These are phyloP conservation scores for Dryocosmus kuriphilus DNA, from an alignment of 2,888 invertebrate species.

Conservation along the genomic window DNA sequence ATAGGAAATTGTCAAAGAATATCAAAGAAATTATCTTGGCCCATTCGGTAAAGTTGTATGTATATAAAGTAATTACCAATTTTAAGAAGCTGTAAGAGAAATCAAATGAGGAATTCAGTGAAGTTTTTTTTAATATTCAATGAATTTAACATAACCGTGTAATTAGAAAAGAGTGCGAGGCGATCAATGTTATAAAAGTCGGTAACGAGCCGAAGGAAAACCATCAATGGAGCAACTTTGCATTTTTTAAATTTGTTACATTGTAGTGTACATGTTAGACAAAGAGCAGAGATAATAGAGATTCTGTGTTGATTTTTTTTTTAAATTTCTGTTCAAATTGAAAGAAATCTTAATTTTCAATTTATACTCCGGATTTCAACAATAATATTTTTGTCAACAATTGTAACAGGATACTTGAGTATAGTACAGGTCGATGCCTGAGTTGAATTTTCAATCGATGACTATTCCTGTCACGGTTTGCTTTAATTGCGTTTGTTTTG, in stretches of 20 bases:
- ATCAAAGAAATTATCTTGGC: not conserved
- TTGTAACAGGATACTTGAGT: not conserved
- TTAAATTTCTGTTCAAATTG: too few relatives aligned
- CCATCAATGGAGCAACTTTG: conserved; percentile 20
- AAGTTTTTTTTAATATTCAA: conserved; percentile 19
- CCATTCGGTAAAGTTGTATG: not conserved
- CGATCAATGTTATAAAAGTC: conserved; percentile 18
- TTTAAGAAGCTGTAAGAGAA: not conserved
- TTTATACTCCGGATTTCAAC: not conserved
- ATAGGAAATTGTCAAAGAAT: not conserved
- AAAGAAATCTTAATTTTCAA: not conserved
- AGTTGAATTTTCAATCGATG: conserved; percentile 42
- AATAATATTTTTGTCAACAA: not conserved
- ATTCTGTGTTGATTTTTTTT: too few relatives aligned
- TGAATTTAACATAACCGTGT: conserved; percentile 8
- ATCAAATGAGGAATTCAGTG: not conserved
- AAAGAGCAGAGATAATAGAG: too few relatives aligned
- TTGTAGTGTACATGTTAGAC: not conserved
- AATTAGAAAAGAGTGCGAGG: conserved; percentile 2
- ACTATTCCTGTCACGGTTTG: conserved; percentile 59
- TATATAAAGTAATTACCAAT: not conserved
- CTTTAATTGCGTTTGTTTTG: conserved; percentile 62
- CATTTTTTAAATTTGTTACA: conserved; percentile 15
- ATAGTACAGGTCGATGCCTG: not conserved
- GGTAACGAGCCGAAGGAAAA: conserved; percentile 23